Evolutionary conservation across 2,888 invertebrate genomes (phyloP).

Genomic region (Drosophila fulvimacula): DNA sequence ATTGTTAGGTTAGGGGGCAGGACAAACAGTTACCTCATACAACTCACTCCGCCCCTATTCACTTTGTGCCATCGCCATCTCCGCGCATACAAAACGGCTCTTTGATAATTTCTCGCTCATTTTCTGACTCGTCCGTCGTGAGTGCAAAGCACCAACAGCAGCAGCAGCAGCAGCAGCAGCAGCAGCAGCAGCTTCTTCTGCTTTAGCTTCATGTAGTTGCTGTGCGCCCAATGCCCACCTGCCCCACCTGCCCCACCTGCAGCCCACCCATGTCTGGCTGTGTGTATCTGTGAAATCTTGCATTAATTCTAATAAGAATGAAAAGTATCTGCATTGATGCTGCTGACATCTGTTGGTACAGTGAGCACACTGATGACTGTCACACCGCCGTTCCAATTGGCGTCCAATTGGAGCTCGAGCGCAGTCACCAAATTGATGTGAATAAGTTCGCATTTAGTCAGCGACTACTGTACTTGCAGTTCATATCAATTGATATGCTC

Average conservation of each 20-base stretch:
- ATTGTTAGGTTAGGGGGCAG: too few relatives aligned
- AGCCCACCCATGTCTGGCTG: constrained; percentile 34
- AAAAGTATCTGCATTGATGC: constrained; percentile 51
- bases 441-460: not conserved
- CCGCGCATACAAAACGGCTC: constrained; percentile 33
- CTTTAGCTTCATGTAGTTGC: constrained; percentile 6
- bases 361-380: too few relatives aligned
- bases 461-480: constrained; percentile 20
- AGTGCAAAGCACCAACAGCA: constrained; percentile 55
- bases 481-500: constrained; percentile 47
- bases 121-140: constrained; percentile 61
- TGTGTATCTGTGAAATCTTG: constrained; percentile 50
- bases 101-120: constrained; percentile 72
- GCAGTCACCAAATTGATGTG: too few relatives aligned
- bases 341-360: constrained; percentile 21
- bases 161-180: constrained; percentile 19
- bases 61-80: constrained; percentile 3
- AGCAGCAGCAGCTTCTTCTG: not conserved
- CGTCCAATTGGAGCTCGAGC: too few relatives aligned
- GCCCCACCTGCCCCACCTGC: not conserved
- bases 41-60: not conserved
- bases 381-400: too few relatives aligned
- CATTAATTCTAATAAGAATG: constrained; percentile 67
- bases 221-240: constrained; percentile 8
- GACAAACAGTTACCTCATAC: constrained; percentile 20